Percentiles rank a stretch among this genome's conserved stretches.
phyloP scores from a whole-genome alignment of 2,888 invertebrate genomes.

The Apoderus coryli region DNA sequence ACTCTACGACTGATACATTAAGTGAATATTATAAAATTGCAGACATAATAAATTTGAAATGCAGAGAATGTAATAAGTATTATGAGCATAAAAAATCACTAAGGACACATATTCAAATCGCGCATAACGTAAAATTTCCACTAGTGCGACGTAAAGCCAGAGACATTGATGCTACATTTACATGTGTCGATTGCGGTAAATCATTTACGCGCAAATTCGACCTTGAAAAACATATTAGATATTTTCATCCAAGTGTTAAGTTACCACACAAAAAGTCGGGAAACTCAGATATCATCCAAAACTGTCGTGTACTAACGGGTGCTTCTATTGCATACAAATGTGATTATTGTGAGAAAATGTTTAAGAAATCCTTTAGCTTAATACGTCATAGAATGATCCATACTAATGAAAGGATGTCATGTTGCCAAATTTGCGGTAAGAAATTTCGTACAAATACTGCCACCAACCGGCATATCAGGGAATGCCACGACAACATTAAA shows the following conservation, averaged over 20 bases:
- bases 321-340: slow-evolving; percentile 29
- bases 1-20: no score
- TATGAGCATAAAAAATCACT: slow-evolving; percentile 19
- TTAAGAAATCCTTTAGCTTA: slow-evolving; percentile 28
- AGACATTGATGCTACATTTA: slow-evolving; percentile 24
- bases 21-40: slow-evolving; percentile 1
- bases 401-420: slow-evolving; percentile 31
- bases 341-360: slow-evolving; percentile 30
- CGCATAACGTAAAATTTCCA: slow-evolving; percentile 16
- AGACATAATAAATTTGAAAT: slow-evolving; percentile 11
- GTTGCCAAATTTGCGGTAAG: slow-evolving; percentile 40
- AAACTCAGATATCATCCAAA: slow-evolving; percentile 22
- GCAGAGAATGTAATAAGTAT: slow-evolving; percentile 17
- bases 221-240: slow-evolving; percentile 26
- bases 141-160: slow-evolving; percentile 22
- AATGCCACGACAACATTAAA: slow-evolving; percentile 35
- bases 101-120: slow-evolving; percentile 18
- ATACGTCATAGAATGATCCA: slow-evolving; percentile 36
- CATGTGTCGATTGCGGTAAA: slow-evolving; percentile 26
- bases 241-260: slow-evolving; percentile 20
- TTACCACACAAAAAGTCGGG: slow-evolving; percentile 14
- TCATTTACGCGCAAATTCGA: slow-evolving; percentile 29
- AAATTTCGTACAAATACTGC: slow-evolving; percentile 36
- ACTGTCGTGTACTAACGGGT: slow-evolving; percentile 21
- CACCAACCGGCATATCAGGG: slow-evolving; percentile 37